Percentiles rank a stretch among this genome's conserved stretches.
Conservation (phyloP, 2,797 vertebrate genomes). For the Picus viridis region DNA sequence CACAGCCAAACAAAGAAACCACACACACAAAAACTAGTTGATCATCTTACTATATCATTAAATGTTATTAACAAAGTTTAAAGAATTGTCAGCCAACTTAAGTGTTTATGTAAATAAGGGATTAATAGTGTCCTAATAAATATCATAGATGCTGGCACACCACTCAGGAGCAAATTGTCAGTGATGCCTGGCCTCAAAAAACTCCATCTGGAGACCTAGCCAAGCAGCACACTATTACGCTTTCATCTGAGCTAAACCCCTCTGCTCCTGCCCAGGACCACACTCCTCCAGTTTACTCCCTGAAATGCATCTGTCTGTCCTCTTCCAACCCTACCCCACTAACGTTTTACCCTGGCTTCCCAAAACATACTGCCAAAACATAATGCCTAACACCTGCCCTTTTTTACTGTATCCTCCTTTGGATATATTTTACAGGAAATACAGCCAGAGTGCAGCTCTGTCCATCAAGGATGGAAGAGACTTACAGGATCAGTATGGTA, state of each 20-base stretch:
- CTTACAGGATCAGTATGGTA: background rate
- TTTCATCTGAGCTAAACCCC: background rate
- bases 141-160: background rate
- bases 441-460: background rate
- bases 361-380: background rate
- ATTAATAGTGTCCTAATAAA: conserved; percentile 15
- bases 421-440: background rate
- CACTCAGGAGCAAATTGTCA: background rate
- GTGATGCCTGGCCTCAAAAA: background rate
- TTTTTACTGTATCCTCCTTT: background rate
- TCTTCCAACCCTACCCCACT: background rate
- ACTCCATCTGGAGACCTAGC: conserved; percentile 23
- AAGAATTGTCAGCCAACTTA: background rate
- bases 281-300: background rate
- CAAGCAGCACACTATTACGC: background rate
- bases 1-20: too few species aligned
- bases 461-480: background rate
- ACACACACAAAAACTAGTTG: background rate
- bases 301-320: background rate
- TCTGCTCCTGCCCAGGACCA: fast-evolving
- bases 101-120: background rate
- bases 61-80: background rate
- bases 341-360: background rate
- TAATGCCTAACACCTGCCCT: background rate
- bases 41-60: background rate